These are phyloP conservation scores for Seira sanloemensis DNA, from an alignment of 2,888 invertebrate genomes.

Conservation along the genomic window DNA sequence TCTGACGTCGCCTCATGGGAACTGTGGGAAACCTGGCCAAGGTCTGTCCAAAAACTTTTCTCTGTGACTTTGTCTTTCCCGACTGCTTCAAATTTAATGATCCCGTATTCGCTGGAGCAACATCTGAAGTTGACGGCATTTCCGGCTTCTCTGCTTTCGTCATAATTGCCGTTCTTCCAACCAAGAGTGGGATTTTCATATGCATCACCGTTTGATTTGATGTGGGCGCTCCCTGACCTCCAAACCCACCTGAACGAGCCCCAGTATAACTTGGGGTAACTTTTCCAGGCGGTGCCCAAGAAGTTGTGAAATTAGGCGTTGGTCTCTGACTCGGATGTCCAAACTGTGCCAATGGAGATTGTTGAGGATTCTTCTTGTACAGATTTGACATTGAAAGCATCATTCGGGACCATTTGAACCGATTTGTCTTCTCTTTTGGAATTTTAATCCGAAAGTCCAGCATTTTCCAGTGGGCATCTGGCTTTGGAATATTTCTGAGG, in stretches of 20 bases:
- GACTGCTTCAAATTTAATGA: background rate
- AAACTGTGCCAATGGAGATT: background rate
- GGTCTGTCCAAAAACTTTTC: background rate
- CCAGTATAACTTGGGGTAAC: background rate
- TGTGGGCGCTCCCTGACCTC: background rate
- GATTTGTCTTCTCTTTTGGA: background rate
- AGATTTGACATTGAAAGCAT: background rate
- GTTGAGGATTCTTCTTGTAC: background rate
- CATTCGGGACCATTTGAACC: background rate
- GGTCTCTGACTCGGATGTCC: background rate
- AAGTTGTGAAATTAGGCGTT: background rate
- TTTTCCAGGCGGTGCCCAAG: background rate
- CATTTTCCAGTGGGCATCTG: background rate
- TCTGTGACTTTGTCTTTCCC: background rate
- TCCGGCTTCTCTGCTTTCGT: background rate
- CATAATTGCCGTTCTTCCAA: background rate
- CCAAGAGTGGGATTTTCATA: background rate
- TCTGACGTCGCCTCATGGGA: background rate
- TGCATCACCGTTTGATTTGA: background rate
- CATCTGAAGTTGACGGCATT: background rate
- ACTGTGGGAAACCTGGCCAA: background rate
- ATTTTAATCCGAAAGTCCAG: background rate
- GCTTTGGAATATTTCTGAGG: background rate
- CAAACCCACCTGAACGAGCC: background rate
- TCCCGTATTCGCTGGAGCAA: background rate